Percentiles rank a stretch among this genome's conserved stretches.
phyloP scores from a whole-genome alignment of 2,113 vertebrate species.

The Corvus cornix region DNA sequence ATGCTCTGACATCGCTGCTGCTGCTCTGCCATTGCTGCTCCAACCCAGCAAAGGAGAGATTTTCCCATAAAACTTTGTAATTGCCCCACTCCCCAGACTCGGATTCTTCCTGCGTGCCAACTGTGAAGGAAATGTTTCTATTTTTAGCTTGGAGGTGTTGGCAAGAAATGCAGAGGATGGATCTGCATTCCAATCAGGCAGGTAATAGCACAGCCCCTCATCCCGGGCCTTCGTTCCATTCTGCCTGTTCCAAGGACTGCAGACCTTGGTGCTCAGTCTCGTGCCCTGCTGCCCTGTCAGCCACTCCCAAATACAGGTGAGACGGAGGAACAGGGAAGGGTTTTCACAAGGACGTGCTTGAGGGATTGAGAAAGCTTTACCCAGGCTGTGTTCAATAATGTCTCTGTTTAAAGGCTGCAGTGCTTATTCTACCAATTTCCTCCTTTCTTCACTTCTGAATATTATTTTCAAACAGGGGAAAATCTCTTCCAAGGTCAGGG shows the following conservation, averaged over 20 bases:
- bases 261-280: background rate
- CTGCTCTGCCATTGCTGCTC: background rate
- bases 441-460: background rate
- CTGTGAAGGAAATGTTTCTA: background rate
- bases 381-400: background rate
- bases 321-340: background rate
- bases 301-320: background rate
- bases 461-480: background rate
- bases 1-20: background rate
- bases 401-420: background rate
- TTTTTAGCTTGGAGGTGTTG: slow-evolving; percentile 14
- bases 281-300: background rate
- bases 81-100: background rate
- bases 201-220: background rate
- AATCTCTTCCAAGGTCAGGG: background rate
- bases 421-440: background rate
- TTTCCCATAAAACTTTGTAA: background rate
- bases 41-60: background rate
- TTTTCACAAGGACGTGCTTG: background rate
- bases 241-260: background rate
- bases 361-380: background rate
- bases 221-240: rapidly evolving
- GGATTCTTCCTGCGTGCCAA: background rate
- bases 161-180: background rate
- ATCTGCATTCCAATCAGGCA: background rate